These are phyloP conservation scores for Hirudinaria manillensis DNA, from an alignment of 2,888 invertebrate genomes.

Conservation along the genomic window DNA sequence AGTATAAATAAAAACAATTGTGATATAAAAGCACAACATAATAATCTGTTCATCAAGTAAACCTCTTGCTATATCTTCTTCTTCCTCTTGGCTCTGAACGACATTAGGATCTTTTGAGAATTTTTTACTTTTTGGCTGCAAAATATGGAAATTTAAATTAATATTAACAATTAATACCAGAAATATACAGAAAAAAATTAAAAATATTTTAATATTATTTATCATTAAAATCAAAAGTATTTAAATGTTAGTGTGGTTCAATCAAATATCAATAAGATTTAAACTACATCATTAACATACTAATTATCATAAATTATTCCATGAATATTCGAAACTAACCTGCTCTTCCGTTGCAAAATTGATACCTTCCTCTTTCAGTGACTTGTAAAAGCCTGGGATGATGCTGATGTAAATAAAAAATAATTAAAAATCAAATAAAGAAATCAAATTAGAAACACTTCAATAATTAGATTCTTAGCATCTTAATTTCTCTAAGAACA, in stretches of 20 bases:
- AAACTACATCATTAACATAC: too few species aligned
- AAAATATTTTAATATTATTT: too few species aligned
- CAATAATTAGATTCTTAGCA: not conserved
- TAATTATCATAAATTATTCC: too few species aligned
- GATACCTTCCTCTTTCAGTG: conserved; percentile 70
- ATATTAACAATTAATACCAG: too few species aligned
- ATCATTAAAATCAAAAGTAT: too few species aligned
- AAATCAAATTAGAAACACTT: conserved; percentile 18
- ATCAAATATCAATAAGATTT: too few species aligned
- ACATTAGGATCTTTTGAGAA: conserved; percentile 51
- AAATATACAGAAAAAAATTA: too few species aligned
- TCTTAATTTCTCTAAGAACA: not conserved
- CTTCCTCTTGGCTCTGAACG: conserved; percentile 63
- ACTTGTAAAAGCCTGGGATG: conserved; percentile 76
- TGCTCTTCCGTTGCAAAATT: conserved; percentile 59
- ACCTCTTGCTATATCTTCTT: conserved; percentile 83
- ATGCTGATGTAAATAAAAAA: conserved; percentile 59
- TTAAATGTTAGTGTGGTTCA: too few species aligned
- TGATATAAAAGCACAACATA: not conserved
- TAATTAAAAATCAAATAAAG: not conserved
- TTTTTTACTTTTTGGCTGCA: conserved; percentile 54
- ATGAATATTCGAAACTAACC: not conserved
- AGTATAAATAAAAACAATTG: not conserved
- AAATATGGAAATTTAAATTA: conserved; percentile 32
- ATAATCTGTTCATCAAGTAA: conserved; percentile 26